Evolutionary conservation across 1,140 invertebrate species (phyloP).

Genomic region (Psilanteris sp.): DNA sequence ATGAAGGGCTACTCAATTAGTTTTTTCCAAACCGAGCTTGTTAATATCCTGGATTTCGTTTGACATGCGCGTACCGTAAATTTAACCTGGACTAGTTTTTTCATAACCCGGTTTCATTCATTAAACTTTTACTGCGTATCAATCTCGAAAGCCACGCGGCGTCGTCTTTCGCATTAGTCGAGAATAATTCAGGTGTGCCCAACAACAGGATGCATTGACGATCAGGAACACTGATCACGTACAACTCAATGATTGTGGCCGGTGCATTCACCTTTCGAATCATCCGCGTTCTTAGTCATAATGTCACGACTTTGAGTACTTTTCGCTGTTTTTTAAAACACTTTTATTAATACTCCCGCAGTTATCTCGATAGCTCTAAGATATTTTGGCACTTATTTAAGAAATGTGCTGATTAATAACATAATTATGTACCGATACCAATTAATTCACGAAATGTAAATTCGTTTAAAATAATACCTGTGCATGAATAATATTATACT

Average conservation of each 20-base stretch:
- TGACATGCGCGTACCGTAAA: neutral
- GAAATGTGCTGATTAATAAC: too few species aligned
- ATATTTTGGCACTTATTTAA: too few species aligned
- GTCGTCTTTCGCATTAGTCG: slow-evolving; percentile 39
- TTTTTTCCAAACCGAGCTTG: slow-evolving; percentile 10
- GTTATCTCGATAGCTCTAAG: too few species aligned
- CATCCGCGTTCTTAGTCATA: slow-evolving; percentile 35
- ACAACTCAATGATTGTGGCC: slow-evolving; percentile 45
- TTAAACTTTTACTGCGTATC: slow-evolving; percentile 16
- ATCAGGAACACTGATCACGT: slow-evolving; percentile 53
- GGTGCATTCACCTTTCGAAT: slow-evolving; percentile 46
- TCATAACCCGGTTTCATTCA: slow-evolving; percentile 47
- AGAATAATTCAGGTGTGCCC: slow-evolving; percentile 46
- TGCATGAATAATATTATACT: too few species aligned
- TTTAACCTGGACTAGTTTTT: slow-evolving; percentile 37
- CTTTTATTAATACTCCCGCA: neutral
- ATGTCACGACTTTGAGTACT: slow-evolving; percentile 4
- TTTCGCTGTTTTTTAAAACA: neutral
- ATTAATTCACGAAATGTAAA: too few species aligned
- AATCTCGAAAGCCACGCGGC: slow-evolving; percentile 31
- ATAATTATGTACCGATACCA: too few species aligned
- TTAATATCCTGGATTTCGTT: slow-evolving; percentile 11
- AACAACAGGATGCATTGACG: slow-evolving; percentile 45
- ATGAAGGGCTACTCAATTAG: slow-evolving; percentile 3
- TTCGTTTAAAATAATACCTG: too few species aligned